Conservation (phyloP, 2,797 vertebrate species). For the Sarcoramphus papa region DNA sequence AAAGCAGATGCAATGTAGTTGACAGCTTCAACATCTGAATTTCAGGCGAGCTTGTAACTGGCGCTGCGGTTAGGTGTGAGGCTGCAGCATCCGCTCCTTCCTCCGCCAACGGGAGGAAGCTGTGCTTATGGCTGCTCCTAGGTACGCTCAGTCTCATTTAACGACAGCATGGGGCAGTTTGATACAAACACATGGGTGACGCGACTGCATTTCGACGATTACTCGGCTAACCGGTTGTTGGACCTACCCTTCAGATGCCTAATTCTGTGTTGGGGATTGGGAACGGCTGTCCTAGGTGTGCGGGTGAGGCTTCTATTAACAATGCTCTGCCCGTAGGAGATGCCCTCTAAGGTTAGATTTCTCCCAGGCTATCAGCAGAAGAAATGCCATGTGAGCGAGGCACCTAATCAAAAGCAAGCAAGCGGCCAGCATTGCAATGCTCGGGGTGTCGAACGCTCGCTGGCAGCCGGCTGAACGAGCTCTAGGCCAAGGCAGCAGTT, state of each 20-base stretch:
- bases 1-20: not conserved
- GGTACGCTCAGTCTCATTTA: not conserved
- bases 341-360: not conserved
- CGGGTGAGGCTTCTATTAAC: not conserved
- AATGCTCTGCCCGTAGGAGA: not conserved
- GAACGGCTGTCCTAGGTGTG: accelerated
- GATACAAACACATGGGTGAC: not conserved
- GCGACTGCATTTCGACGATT: accelerated
- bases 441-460: not conserved
- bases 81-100: not conserved
- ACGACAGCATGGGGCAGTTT: not conserved
- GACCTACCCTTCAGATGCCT: not conserved
- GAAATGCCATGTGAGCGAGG: accelerated
- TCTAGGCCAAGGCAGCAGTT: not conserved
- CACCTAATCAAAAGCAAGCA: not conserved
- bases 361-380: not conserved
- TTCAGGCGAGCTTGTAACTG: not conserved
- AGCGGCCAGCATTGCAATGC: not conserved
- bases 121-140: not conserved
- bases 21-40: not conserved
- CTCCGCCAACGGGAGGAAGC: not conserved
- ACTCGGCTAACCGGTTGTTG: not conserved
- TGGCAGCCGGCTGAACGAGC: not conserved
- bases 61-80: not conserved
- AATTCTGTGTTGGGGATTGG: accelerated